These are phyloP conservation scores for Protonemura montana DNA, from an alignment of 2,888 invertebrate species.

Conservation along the genomic window DNA sequence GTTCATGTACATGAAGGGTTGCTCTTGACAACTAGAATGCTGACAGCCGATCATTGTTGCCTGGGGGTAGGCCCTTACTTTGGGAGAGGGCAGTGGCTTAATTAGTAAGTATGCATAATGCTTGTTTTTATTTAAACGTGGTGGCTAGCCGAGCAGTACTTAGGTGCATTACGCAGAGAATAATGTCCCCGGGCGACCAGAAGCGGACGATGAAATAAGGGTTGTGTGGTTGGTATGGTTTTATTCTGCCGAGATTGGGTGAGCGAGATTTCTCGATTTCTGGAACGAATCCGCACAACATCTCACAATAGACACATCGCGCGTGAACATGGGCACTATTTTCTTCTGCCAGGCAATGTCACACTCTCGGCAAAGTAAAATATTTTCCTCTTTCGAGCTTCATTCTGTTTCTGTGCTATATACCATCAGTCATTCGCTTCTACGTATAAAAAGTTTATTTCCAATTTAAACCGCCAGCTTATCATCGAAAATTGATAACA, in stretches of 20 bases:
- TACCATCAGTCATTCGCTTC: background rate
- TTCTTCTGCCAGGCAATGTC: background rate
- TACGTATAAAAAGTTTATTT: background rate
- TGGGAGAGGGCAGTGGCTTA: background rate
- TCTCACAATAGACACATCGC: background rate
- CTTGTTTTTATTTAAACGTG: background rate
- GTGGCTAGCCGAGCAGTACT: background rate
- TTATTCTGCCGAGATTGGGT: background rate
- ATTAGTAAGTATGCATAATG: background rate
- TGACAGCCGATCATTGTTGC: slow-evolving; percentile 22
- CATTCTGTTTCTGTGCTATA: background rate
- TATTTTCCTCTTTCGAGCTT: background rate
- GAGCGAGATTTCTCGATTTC: background rate
- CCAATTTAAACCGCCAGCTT: background rate
- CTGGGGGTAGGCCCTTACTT: background rate
- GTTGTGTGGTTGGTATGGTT: background rate
- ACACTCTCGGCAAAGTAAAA: background rate
- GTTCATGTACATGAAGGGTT: slow-evolving; percentile 31
- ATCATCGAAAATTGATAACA: slow-evolving; percentile 34
- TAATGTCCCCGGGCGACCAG: background rate
- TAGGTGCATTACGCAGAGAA: background rate
- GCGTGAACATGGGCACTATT: background rate
- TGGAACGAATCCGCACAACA: background rate
- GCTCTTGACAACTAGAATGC: slow-evolving; percentile 15
- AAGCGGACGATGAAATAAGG: background rate